Evolutionary conservation across 2,797 vertebrate genomes (phyloP).

Genomic region (Pteronotus mesoamericanus): DNA sequence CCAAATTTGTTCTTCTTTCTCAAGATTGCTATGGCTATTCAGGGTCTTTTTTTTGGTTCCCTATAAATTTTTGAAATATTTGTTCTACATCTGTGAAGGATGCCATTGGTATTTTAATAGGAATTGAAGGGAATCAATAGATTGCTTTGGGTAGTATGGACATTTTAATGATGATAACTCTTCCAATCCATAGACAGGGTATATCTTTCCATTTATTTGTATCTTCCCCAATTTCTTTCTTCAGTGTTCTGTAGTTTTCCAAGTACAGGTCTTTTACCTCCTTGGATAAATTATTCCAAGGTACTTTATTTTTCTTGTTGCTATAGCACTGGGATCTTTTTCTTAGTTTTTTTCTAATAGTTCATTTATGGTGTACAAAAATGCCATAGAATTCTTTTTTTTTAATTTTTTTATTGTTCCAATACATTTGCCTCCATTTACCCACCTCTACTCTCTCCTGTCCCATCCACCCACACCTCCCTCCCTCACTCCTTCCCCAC

Average conservation of each 20-base stretch:
- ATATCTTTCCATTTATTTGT: background rate
- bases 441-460: no score
- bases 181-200: background rate
- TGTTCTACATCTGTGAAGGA: background rate
- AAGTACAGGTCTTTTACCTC: background rate
- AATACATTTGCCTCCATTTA: no score
- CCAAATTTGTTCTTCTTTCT: background rate
- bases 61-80: background rate
- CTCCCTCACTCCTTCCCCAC: no score
- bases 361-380: background rate
- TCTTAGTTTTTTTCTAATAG: background rate
- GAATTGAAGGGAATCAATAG: background rate
- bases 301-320: background rate
- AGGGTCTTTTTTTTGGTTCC: background rate
- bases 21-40: background rate
- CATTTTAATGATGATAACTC: background rate
- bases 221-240: background rate
- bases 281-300: background rate
- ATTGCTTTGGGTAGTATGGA: background rate
- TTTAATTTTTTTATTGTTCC: no score
- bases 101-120: background rate
- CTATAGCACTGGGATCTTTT: background rate
- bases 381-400: no score
- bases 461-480: no score
- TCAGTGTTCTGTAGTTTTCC: background rate